Evolutionary conservation across 2,888 invertebrate genomes (phyloP).

Genomic region (Incurvaria masculella): DNA sequence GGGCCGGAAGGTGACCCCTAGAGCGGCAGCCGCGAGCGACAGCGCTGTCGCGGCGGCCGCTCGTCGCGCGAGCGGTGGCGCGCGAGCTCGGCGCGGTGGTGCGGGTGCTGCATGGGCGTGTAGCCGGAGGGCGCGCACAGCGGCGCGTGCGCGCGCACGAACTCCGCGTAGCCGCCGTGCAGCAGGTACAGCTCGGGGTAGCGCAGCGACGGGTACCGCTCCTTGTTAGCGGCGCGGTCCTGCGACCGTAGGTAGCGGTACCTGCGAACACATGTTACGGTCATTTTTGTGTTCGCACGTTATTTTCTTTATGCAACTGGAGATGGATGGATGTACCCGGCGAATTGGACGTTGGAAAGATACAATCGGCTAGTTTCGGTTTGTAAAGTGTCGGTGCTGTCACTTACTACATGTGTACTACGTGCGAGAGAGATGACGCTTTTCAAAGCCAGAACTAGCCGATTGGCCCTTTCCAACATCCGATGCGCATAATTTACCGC

Average conservation of each 20-base stretch:
- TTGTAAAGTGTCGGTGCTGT: too few species aligned
- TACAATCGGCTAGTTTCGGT: too few species aligned
- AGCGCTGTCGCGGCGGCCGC: not conserved
- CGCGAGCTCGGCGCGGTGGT: slow-evolving; percentile 66
- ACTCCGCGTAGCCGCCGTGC: slow-evolving; percentile 81
- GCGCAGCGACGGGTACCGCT: slow-evolving; percentile 78
- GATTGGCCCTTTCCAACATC: too few species aligned
- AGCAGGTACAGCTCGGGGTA: slow-evolving; percentile 94
- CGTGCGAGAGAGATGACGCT: too few species aligned
- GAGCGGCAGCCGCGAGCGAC: slow-evolving; percentile 4
- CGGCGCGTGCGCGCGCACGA: slow-evolving; percentile 33
- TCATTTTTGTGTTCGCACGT: too few species aligned
- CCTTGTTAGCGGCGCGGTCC: slow-evolving; percentile 78
- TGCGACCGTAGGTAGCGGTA: slow-evolving; percentile 78
- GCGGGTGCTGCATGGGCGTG: slow-evolving; percentile 82
- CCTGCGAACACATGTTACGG: slow-evolving; percentile 38
- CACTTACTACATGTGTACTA: too few species aligned
- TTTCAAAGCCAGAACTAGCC: too few species aligned
- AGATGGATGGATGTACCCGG: not conserved
- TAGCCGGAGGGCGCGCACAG: slow-evolving; percentile 60
- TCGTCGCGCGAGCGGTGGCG: slow-evolving; percentile 68
- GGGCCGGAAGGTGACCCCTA: too few species aligned
- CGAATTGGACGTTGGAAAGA: too few species aligned
- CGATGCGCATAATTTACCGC: too few species aligned
- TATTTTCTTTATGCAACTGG: too few species aligned